Evolutionary conservation across 2,797 vertebrate genomes (phyloP).

Genomic region (Chelmon rostratus): DNA sequence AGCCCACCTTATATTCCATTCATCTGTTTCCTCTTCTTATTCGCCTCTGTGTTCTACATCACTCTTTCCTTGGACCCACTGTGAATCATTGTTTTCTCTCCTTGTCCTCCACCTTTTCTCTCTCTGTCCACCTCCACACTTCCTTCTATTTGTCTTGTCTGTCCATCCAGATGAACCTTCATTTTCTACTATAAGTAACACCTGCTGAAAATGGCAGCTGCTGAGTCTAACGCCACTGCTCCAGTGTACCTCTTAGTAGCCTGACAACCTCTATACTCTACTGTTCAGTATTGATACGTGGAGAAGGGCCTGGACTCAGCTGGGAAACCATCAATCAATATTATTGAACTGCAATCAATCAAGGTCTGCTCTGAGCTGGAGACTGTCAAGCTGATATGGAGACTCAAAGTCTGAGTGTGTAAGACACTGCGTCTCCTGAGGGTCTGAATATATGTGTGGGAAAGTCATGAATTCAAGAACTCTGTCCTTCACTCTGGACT

Average conservation of each 20-base stretch:
- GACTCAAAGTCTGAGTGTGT: conserved; percentile 78
- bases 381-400: conserved; percentile 68
- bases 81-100: conserved; percentile 11
- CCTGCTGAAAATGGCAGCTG: conserved; percentile 28
- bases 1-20: conserved; percentile 14
- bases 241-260: conserved; percentile 28
- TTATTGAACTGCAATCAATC: conserved; percentile 82
- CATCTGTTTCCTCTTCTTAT: conserved; percentile 21
- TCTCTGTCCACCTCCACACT: not conserved
- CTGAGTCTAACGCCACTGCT: conserved; percentile 18
- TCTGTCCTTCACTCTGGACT: conserved; percentile 32
- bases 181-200: conserved; percentile 7
- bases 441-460: conserved; percentile 49
- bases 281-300: conserved; percentile 58
- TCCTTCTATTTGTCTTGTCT: conserved; percentile 8
- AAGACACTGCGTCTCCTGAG: conserved; percentile 54
- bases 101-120: not conserved
- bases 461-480: conserved; percentile 44
- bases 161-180: conserved; percentile 1
- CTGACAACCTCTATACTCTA: conserved; percentile 41
- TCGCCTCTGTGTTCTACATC: conserved; percentile 1
- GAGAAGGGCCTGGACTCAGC: conserved; percentile 63
- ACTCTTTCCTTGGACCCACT: not conserved
- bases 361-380: conserved; percentile 60
- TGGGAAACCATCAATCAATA: conserved; percentile 77